Evolutionary conservation across 2,888 invertebrate species (phyloP), one percentile per base, ranked within the genome.

Genomic region (Theretra japonica): DNA sequence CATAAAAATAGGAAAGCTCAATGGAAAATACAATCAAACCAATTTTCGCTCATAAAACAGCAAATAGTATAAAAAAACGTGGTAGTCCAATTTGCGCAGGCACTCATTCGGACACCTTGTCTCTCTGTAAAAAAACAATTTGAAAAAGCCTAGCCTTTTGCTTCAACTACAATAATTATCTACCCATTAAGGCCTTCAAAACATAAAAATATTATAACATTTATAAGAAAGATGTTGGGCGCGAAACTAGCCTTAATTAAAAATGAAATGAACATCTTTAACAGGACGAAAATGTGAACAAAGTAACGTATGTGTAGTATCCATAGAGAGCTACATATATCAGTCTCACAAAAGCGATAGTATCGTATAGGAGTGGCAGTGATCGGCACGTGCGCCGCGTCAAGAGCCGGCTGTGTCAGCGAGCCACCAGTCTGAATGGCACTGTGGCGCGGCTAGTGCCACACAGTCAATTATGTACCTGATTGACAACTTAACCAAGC

Each of bases 311-410:
- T 23, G 48, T 6, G 23, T 65, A 23, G 23, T 65, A 48, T 65
- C 65, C 65, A 65, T 65, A 65, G 48, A 48, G 41, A 41, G 21
- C 53, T 30, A 62, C 23, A 33, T 62, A 53, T 65, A 65, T 68
- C 48, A 68, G 69, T 69, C 25, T 69, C 68, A 65, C 56, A 73
- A 70, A 79, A 79, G 84, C 84, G 91, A 92, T 91, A 88, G 84
- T 88, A 92, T 91, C 92, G 82, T 75, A 73, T 79, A 81, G 77
- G 84, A 92, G 93, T 88, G 90, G 86, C 84, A 83, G 86, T 86
- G 91, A 92, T 92, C 91, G 93, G 92, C 93, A 93, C 92, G 93
- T 88, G 91, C 93, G 90, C 77, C 83, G 80, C 84, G 83, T 90
- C 87, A 84, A 91, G 92, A 81, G 78, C 76, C 79, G 82, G 85